Conservation (phyloP, 2,888 invertebrate genomes). For the Lottia scabra region DNA sequence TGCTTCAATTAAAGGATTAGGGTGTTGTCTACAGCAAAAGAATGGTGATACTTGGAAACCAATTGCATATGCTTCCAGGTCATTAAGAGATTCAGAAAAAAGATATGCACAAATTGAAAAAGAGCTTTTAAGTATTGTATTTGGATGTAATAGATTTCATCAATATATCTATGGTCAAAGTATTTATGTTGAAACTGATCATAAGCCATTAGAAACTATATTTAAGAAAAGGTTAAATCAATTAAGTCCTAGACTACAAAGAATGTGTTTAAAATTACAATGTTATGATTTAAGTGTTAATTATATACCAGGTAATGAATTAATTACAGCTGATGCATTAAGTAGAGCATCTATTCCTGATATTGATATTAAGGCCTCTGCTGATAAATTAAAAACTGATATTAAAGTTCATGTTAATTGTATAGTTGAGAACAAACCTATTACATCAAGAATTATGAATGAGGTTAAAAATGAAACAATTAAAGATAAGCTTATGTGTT, state of each 20-base stretch:
- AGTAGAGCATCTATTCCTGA: conserved; percentile 4
- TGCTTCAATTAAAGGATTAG: not conserved
- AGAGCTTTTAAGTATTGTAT: not conserved
- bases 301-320: not conserved
- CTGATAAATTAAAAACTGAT: too few species aligned
- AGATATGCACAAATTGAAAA: not conserved
- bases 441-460: too few species aligned
- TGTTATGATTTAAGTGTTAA: conserved; percentile 1
- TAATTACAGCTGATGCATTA: not conserved
- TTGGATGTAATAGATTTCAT: not conserved
- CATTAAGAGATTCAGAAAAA: not conserved
- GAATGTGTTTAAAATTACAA: not conserved
- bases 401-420: too few species aligned
- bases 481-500: not conserved
- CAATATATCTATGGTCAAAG: not conserved
- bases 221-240: not conserved
- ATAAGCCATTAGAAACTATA: not conserved
- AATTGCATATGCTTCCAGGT: not conserved
- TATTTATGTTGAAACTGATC: not conserved
- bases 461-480: not conserved
- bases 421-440: too few species aligned
- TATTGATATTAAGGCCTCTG: not conserved
- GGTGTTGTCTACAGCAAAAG: not conserved
- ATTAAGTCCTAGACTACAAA: not conserved
- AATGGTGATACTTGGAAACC: not conserved